Conservation (phyloP, 2,888 invertebrate genomes). For the Dioctria rufipes region DNA sequence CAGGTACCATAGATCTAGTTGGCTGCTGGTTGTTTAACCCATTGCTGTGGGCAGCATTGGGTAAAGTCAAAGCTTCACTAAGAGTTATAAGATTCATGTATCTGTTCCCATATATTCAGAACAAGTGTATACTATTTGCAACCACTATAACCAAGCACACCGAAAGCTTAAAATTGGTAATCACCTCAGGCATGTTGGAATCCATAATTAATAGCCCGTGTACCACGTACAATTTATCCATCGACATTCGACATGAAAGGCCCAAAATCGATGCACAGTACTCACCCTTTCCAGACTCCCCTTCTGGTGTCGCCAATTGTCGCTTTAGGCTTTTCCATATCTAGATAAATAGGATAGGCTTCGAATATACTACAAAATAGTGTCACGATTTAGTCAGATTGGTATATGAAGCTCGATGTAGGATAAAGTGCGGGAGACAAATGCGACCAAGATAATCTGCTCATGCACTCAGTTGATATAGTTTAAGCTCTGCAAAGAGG, state of each 20-base stretch:
- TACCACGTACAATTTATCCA: constrained; percentile 58
- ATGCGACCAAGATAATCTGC: constrained; percentile 49
- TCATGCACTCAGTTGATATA: constrained; percentile 44
- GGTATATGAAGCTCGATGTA: constrained; percentile 16
- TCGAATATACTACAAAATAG: constrained; percentile 52
- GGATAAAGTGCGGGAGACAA: constrained; percentile 18
- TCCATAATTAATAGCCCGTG: constrained; percentile 59
- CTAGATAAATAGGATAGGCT: constrained; percentile 49
- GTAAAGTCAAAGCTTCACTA: not conserved
- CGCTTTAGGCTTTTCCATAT: constrained; percentile 51
- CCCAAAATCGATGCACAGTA: constrained; percentile 40
- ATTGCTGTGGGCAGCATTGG: constrained; percentile 12
- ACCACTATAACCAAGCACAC: constrained; percentile 37
- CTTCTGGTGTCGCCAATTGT: constrained; percentile 50
- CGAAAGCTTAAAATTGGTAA: constrained; percentile 57
- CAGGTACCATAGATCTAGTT: constrained; percentile 24
- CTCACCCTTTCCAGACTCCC: constrained; percentile 4
- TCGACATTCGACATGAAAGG: constrained; percentile 56
- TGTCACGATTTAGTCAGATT: constrained; percentile 51
- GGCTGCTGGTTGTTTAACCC: constrained; percentile 27
- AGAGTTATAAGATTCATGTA: constrained; percentile 15
- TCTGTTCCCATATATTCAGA: constrained; percentile 35
- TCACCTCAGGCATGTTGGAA: constrained; percentile 57
- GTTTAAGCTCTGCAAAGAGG: constrained; percentile 32
- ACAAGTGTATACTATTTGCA: constrained; percentile 24